Evolutionary conservation across 2,888 invertebrate genomes (phyloP), one percentile per base, ranked within the genome.

Genomic region (Drosophila nigricruria): DNA sequence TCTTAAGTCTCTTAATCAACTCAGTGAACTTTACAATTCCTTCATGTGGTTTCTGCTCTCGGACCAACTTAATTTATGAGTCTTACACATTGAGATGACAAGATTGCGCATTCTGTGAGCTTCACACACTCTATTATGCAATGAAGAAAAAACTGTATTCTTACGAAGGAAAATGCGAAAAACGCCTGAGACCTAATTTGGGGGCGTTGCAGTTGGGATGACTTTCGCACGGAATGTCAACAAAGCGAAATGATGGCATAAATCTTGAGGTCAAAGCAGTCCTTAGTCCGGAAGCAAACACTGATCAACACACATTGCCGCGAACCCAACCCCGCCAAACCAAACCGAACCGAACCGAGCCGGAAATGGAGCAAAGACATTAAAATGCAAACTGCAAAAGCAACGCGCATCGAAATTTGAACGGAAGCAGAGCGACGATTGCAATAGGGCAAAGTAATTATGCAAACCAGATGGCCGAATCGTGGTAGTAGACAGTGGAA

Each of bases 391-490:
- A 79, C 42, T 69, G 72, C 61, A 79, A 77, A 60, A 43, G 58
- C 50, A 42, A 47, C 30, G 47, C 23, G 53, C 25, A 16, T 23
- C 30, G 25, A 23, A 45, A 45, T 23, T 45, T 45, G 45, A 70
- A n/a, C n/a, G n/a, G n/a, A 45, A 43, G 9, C 49, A 30, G 30
- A 16, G 38, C 64, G 53, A 49, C 63, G 59, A 68, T 61, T 71
- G 77, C 76, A 79, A 79, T 73, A 67, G 72, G 77, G 68, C 64
- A 70, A 70, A 57, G 65, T 73, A 70, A 79, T 79, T 79, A 80
- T 79, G 79, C 79, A 69, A 77, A 68, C 57, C 62, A 78, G 79
- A 52, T 66, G 70, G 63, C 25, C 30, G 30, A 42, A 54, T 14
- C 60, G 30, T 23, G 54, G 72, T 16, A 20, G 12, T 8, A 12